Base-by-base conservation (phyloP, 2,797 vertebrate genomes). In the Monodelphis domestica region DNA sequence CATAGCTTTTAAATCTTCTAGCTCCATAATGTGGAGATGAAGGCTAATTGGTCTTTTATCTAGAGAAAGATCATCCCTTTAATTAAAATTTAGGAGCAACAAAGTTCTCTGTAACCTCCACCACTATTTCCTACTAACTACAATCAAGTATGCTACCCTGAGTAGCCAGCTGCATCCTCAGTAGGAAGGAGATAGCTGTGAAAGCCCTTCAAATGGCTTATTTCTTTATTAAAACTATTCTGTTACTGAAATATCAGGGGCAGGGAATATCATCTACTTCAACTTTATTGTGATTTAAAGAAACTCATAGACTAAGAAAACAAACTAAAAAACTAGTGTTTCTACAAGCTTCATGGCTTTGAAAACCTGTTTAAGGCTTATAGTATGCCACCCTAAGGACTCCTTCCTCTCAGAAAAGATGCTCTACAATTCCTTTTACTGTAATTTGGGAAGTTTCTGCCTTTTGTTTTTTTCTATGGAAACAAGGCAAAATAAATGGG, bases 1-100 rank as follows among this genome's bases (percentile, higher is more conserved):
- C 26, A 50, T 87, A 92, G 90, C 45, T 96, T 93, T 94, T 38
- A 96, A 94, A 95, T 59, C 3, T 56, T 97, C 95, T 56, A 95
- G 53, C 57, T 95, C 93, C 88, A 94, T 94, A 96, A 12, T 95
- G 84, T 88, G 89, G 56, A 10, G 0, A 95, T 90, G 30, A 97
- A 95, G 91, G 53, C 93, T 95, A 97, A 84, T 84, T 84, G 84
- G 54, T 70, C 91, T 95, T 97, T 95, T 4, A 90, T 94, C 29
- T 96, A 63, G 54, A 87, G 70, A 92, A 97, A 90, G 94, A 93
- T 1, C 38, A 78, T 1, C 93, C 78, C 38, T 95, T 97, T 54
- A 96, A 96, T 95, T 92, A 89, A 95, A 93, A 54, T 55, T 4
- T 87, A 88, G 50, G 93, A 88, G 59, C 88, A 92, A 53, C 91